Evolutionary conservation across 2,113 vertebrate genomes (phyloP).

Genomic region (Sylvia atricapilla): DNA sequence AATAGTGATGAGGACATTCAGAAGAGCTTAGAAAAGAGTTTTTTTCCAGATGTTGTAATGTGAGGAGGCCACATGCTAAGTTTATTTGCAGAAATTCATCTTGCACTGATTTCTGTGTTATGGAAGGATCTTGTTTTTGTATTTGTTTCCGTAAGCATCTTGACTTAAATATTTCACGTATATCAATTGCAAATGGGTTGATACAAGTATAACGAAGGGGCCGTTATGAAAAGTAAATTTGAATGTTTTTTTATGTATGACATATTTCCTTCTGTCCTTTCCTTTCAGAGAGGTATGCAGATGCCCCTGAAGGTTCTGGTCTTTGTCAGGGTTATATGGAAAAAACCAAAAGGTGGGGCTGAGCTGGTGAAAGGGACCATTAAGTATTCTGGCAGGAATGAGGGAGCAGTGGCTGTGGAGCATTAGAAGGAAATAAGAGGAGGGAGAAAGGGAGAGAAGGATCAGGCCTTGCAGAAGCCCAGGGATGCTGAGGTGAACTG

Average conservation of each 20-base stretch:
- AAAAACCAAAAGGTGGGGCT: neutral
- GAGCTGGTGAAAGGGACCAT: neutral
- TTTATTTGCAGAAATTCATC: conserved; percentile 19
- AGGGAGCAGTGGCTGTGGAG: neutral
- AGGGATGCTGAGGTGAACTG: neutral
- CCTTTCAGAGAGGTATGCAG: neutral
- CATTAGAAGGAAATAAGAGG: neutral
- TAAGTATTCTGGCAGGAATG: neutral
- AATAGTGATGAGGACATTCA: conserved; percentile 38
- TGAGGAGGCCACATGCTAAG: neutral
- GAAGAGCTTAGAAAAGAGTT: neutral
- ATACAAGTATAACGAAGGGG: neutral
- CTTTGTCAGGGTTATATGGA: neutral
- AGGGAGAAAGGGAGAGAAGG: neutral
- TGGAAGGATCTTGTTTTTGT: neutral
- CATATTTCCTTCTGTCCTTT: neutral
- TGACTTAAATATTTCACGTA: neutral
- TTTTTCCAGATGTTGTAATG: conserved; percentile 37
- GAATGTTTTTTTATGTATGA: neutral
- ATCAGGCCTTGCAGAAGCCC: neutral
- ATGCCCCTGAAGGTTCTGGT: neutral
- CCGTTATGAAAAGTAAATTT: neutral
- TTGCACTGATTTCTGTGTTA: neutral
- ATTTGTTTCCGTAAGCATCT: neutral
- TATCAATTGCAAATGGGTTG: neutral